Conservation (phyloP, 2,888 invertebrate genomes). For the Eupithecia inturbata region DNA sequence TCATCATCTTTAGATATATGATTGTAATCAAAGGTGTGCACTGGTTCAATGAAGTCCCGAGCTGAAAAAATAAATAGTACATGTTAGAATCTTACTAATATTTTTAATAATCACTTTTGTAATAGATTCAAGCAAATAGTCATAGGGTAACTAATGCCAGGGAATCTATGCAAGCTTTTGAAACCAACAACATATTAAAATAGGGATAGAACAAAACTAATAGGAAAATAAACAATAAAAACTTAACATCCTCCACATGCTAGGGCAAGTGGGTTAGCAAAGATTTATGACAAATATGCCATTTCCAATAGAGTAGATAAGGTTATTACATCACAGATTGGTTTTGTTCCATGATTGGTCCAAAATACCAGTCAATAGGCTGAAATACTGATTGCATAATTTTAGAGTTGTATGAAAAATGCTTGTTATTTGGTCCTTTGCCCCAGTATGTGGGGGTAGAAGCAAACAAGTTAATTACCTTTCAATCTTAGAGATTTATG, state of each 20-base stretch:
- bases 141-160: conserved; percentile 6
- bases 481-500: conserved; percentile 84
- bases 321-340: neutral
- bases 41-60: conserved; percentile 85
- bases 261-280: conserved; percentile 22
- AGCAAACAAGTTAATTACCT: conserved; percentile 68
- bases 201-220: neutral
- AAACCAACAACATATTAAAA: neutral
- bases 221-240: neutral
- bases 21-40: conserved; percentile 88
- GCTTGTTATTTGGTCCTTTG: conserved; percentile 9
- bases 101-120: neutral
- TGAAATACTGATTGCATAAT: neutral
- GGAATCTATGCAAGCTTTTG: neutral
- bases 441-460: conserved; percentile 32
- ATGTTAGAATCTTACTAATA: neutral
- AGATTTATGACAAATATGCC: neutral
- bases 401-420: neutral
- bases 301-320: neutral
- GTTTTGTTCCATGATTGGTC: neutral
- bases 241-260: conserved; percentile 31
- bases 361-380: neutral
- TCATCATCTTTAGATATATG: conserved; percentile 83
- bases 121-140: conserved; percentile 17
- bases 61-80: conserved; percentile 57